Evolutionary conservation across 2,797 vertebrate species (phyloP).

Genomic region (Eulemur rubriventer): DNA sequence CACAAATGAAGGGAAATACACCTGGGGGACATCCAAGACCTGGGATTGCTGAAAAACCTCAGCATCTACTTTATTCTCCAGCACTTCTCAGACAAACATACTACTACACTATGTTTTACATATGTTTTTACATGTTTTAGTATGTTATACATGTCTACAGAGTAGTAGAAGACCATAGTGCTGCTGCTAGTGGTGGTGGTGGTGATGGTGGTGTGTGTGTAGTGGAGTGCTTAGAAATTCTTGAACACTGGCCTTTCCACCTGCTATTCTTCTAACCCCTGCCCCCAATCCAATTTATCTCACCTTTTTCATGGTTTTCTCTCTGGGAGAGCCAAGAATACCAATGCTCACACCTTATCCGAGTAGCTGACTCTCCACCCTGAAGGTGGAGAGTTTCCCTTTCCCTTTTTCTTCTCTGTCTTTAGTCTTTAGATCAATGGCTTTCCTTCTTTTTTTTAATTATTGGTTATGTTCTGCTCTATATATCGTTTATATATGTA

Average conservation of each 20-base stretch:
- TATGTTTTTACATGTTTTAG: constrained; percentile 10
- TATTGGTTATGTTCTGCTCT: too few species aligned
- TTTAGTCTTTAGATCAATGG: too few species aligned
- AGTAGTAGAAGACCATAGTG: neutral
- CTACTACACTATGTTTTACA: neutral
- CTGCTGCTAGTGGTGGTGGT: neutral
- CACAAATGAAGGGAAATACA: neutral
- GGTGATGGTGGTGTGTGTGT: neutral
- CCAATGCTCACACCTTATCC: neutral
- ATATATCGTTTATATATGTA: too few species aligned
- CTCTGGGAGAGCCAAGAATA: neutral
- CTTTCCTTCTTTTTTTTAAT: too few species aligned
- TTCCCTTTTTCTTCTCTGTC: too few species aligned
- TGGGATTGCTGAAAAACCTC: neutral
- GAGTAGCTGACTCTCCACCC: constrained; percentile 14
- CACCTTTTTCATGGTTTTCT: neutral
- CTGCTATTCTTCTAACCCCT: neutral
- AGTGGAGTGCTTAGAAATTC: neutral
- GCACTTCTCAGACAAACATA: neutral
- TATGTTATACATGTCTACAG: neutral
- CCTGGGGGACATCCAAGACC: neutral
- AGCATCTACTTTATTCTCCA: neutral
- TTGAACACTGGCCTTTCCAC: neutral
- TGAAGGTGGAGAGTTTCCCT: neutral
- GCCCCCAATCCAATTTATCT: neutral